These are phyloP conservation scores for Aporophyla nigra DNA, from an alignment of 2,888 invertebrate species.

Conservation along the genomic window DNA sequence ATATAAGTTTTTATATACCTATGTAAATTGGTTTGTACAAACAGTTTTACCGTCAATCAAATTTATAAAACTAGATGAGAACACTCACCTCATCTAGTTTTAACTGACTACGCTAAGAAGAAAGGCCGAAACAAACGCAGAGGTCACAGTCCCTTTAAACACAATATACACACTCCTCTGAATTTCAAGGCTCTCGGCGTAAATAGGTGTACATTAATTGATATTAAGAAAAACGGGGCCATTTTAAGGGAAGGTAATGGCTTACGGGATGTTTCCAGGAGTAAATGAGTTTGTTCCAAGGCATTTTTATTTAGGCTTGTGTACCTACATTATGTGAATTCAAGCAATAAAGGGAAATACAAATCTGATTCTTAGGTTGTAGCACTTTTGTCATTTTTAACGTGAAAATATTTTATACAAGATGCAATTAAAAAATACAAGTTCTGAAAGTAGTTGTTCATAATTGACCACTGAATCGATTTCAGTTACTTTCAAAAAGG, in stretches of 20 bases:
- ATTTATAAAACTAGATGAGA: too few relatives aligned
- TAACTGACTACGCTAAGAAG: too few relatives aligned
- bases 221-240: constrained; percentile 56
- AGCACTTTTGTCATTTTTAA: neutral
- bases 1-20: too few relatives aligned
- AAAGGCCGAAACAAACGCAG: too few relatives aligned
- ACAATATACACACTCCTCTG: neutral
- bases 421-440: too few relatives aligned
- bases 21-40: too few relatives aligned
- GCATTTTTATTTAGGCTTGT: constrained; percentile 29
- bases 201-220: constrained; percentile 49
- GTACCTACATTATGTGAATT: constrained; percentile 17
- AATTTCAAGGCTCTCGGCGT: neutral
- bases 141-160: neutral
- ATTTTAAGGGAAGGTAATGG: constrained; percentile 49
- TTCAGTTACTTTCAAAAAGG: too few relatives aligned
- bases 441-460: too few relatives aligned
- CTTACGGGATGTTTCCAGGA: constrained; percentile 33
- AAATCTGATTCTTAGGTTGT: neutral
- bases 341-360: constrained; percentile 7
- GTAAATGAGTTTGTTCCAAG: constrained; percentile 41
- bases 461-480: too few relatives aligned
- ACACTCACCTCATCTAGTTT: too few relatives aligned
- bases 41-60: too few relatives aligned
- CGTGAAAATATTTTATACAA: neutral